These are phyloP conservation scores for Dryomyza anilis DNA, from an alignment of 2,888 invertebrate genomes.

Conservation along the genomic window DNA sequence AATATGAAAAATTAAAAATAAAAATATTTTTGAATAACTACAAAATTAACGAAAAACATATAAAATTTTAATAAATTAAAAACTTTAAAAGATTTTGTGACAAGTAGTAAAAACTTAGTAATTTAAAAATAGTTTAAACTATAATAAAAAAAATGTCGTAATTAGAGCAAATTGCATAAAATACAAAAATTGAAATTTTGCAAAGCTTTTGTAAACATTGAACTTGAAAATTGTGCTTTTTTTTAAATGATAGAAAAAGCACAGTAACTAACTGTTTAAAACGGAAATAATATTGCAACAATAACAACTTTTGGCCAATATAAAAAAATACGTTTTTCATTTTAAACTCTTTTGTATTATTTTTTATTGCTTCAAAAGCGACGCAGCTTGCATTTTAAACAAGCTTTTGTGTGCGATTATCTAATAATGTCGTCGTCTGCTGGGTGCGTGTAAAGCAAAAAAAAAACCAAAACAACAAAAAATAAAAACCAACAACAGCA, in stretches of 20 bases:
- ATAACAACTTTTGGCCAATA: too few relatives aligned
- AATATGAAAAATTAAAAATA: slow-evolving; percentile 8
- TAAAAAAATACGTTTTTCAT: too few relatives aligned
- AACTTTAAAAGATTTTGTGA: not conserved
- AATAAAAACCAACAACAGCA: not conserved
- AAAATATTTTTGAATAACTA: not conserved
- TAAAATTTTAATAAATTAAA: not conserved
- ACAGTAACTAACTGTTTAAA: not conserved
- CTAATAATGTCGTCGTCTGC: slow-evolving; percentile 45
- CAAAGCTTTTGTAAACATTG: not conserved
- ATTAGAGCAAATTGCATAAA: not conserved
- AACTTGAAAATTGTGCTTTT: not conserved
- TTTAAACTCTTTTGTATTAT: too few relatives aligned
- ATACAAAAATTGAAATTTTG: not conserved
- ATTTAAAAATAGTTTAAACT: not conserved
- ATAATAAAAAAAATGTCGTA: not conserved
- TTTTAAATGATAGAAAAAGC: not conserved
- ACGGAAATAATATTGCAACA: not conserved
- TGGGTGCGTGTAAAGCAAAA: slow-evolving; percentile 45
- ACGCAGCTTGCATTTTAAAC: slow-evolving; percentile 9
- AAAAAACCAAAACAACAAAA: slow-evolving; percentile 15
- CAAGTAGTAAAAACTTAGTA: not conserved
- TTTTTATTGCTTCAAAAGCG: too few relatives aligned
- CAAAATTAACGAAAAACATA: not conserved
- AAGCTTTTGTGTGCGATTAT: slow-evolving; percentile 36